Evolutionary conservation across 2,888 invertebrate species (phyloP).

Genomic region (Timema podura): DNA sequence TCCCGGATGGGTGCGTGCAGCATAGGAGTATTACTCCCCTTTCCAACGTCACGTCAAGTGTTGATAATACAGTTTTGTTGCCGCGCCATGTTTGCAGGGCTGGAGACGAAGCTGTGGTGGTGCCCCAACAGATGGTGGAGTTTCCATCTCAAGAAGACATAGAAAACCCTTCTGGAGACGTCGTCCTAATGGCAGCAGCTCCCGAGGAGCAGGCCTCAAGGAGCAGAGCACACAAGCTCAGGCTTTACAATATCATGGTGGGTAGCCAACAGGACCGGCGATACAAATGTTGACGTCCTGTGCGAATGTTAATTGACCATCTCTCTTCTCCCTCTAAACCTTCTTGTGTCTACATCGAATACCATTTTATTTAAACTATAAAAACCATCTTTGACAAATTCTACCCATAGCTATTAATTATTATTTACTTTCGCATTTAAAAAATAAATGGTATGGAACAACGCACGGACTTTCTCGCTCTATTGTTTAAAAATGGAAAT

Average conservation of each 20-base stretch:
- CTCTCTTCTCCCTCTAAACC: background rate
- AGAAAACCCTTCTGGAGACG: slow-evolving; percentile 23
- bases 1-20: too few species aligned
- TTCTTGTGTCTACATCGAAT: background rate
- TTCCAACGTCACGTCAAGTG: too few species aligned
- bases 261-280: background rate
- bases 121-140: background rate
- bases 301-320: background rate
- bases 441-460: too few species aligned
- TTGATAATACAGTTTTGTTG: too few species aligned
- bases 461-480: too few species aligned
- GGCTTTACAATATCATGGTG: slow-evolving; percentile 37
- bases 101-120: background rate
- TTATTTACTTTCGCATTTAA: too few species aligned
- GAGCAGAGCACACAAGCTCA: slow-evolving; percentile 32
- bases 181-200: slow-evolving; percentile 32
- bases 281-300: background rate
- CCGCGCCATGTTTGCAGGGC: background rate
- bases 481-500: too few species aligned
- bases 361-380: background rate
- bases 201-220: slow-evolving; percentile 30
- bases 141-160: background rate
- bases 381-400: background rate
- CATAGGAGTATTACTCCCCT: too few species aligned
- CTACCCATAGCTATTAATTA: too few species aligned